Evolutionary conservation across 2,888 invertebrate genomes (phyloP), one percentile per base, ranked within the genome.

Genomic region (Antitype chi): DNA sequence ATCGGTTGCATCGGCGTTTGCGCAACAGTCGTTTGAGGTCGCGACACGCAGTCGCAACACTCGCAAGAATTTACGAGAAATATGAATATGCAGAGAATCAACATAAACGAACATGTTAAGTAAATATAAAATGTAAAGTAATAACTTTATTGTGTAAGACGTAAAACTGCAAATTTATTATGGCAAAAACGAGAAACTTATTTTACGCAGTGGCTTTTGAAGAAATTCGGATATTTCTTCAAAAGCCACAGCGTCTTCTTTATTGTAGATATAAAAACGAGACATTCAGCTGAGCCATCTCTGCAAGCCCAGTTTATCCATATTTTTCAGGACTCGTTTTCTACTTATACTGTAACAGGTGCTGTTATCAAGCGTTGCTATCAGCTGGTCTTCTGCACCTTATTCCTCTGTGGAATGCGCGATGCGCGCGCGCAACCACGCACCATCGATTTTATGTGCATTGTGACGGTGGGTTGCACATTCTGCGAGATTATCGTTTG

Each of bases 1-100:
- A 88, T 87, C 77, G 84, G 78, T 88, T 88, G 88, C 88, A 88
- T 88, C 86, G 82, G 25, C 28, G 64, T 49, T 88, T 88, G 78
- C 84, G 71, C 85, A 88, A 88, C 80, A 85, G 69, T 85, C 76
- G 28, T 88, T 87, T 88, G 86, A 88, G 88, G 89, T 87, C 88
- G 85, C 88, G 89, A 88, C 88, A 88, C 79, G 84, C 81, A 80
- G 75, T 38, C 83, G 76, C 81, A 78, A 85, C 62, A 69, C 73
- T 78, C 49, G 71, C 76, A 82, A 71, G 70, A 81, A 77, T 78
- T 47, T 77, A 63, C 70, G 38, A 53, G 23, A 75, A 73, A 71
- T 60, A 67, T 49, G 67, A 67, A 78, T 70, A 74, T 60, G 66
- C 78, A 85, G 82, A 70, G 71, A 74, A 71, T 43, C 68, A 62